Evolutionary conservation across 2,797 vertebrate species (phyloP), one percentile per base, ranked within the genome.

Genomic region (Ceryle rudis): DNA sequence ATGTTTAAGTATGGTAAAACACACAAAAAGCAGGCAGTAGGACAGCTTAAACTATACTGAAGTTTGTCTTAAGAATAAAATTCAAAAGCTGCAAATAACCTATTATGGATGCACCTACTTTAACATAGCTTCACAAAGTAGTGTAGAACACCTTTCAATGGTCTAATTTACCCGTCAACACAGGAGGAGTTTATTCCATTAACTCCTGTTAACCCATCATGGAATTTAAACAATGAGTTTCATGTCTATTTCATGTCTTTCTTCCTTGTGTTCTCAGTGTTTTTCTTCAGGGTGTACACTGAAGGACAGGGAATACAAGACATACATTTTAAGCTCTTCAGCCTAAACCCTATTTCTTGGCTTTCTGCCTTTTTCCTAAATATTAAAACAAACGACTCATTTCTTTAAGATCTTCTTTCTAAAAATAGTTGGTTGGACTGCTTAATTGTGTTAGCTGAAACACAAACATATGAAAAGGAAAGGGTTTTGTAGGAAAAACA

Each of bases 381-480:
- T 62, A 77, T 85, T 92, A 89, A 96, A 91, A 93, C 51, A 96
- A 97, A 92, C 28, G 1, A 95, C 52, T 93, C 23, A 73, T 91
- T 94, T 96, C 57, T 96, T 96, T 66, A 96, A 96, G 89, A 96
- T 57, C 60, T 86, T 94, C 73, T 86, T 92, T 77, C 94, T 94
- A 97, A 97, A 97, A 94, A 97, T 89, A 96, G 92, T 64, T 79
- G 91, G 75, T 94, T 79, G 41, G 74, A 49, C 60, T 75, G 73
- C 93, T 94, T 97, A 97, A 97, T 94, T 95, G 93, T 91, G 85
- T 96, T 97, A 94, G 74, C 85, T 96, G 94, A 97, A 98, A 97
- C 88, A 97, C 84, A 93, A 95, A 93, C 91, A 97, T 42, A 66
- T 0, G 25, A 94, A 96, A 97, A 97, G 78, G 92, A 94, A 97